Evolutionary conservation across 2,797 vertebrate genomes (phyloP), one percentile per base, ranked within the genome.

Genomic region (Dendrocincla fuliginosa): DNA sequence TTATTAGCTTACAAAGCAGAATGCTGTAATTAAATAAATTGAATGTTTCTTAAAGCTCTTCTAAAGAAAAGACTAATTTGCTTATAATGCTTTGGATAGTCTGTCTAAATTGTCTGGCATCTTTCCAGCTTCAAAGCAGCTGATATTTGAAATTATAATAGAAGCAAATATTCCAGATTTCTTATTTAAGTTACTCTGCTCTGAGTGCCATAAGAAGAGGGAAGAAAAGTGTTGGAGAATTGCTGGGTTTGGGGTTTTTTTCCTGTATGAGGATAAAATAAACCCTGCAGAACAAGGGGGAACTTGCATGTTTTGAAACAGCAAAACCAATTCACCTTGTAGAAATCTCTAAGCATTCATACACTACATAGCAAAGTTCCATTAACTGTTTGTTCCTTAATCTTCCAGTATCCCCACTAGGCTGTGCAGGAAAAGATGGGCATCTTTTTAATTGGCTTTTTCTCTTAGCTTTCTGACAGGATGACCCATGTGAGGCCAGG

Each of bases 21-120:
- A 95, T 95, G 20, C 77, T 79, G 87, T 97, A 95, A 96, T 97
- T 96, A 96, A 96, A 87, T 86, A 94, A 96, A 96, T 84, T 93
- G 92, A 94, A 90, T 88, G 87, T 82, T 97, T 95, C 89, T 95
- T 96, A 67, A 88, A 95, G 84, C 59, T 92, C 53, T 94, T 78
- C 50, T 84, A 84, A 93, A 92, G 84, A 76, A 90, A 78, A 92
- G 70, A 91, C 63, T 91, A n/a, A 93, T 94, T 96, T 95, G 89
- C 93, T 91, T 90, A 94, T 77, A 91, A 39, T 74, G 64, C 70
- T 17, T 82, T 90, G 73, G 82, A 23, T 84, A 44, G 82, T 64
- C 92, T 86, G 59, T 91, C 82, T 88, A 74, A 93, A 91, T 90
- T 81, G 67, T 10, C 63, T 96, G 94, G 90, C 93, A 50, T 61